Evolutionary conservation across 2,113 vertebrate genomes (phyloP).

Genomic region (Asarcornis scutulata): DNA sequence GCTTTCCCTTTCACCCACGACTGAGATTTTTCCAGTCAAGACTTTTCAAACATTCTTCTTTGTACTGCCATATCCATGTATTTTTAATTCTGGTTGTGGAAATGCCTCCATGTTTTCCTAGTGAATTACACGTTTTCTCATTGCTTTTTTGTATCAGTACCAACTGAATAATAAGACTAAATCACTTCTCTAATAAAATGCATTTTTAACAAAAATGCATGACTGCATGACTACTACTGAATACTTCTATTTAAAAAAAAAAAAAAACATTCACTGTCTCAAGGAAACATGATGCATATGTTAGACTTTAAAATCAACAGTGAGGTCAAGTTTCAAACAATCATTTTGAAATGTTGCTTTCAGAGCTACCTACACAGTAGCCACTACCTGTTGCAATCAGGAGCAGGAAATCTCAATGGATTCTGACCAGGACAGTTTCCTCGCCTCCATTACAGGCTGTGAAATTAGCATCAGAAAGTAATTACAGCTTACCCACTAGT

Average conservation of each 20-base stretch:
- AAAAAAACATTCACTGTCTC: not conserved
- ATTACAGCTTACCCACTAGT: constrained; percentile 84
- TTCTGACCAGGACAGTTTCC: not conserved
- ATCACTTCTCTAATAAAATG: not conserved
- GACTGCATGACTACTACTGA: not conserved
- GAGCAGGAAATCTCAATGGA: not conserved
- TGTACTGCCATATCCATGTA: not conserved
- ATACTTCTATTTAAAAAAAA: not conserved
- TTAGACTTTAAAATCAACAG: not conserved
- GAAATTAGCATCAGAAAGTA: not conserved
- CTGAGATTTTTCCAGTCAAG: not conserved
- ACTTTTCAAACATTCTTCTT: not conserved
- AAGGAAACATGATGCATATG: not conserved
- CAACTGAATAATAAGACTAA: not conserved
- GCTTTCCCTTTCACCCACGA: not conserved
- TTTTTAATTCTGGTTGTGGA: not conserved
- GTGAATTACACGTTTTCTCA: not conserved
- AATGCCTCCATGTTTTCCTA: not conserved
- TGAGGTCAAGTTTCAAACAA: not conserved
- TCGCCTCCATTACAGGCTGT: not conserved
- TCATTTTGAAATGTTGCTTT: not conserved
- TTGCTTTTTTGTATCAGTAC: not conserved
- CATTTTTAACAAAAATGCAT: not conserved
- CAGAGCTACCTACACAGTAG: not conserved
- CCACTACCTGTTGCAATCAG: not conserved